Percentiles rank a stretch among this genome's conserved stretches.
phyloP scores from a whole-genome alignment of 2,113 vertebrate genomes.

The Nibea albiflora region DNA sequence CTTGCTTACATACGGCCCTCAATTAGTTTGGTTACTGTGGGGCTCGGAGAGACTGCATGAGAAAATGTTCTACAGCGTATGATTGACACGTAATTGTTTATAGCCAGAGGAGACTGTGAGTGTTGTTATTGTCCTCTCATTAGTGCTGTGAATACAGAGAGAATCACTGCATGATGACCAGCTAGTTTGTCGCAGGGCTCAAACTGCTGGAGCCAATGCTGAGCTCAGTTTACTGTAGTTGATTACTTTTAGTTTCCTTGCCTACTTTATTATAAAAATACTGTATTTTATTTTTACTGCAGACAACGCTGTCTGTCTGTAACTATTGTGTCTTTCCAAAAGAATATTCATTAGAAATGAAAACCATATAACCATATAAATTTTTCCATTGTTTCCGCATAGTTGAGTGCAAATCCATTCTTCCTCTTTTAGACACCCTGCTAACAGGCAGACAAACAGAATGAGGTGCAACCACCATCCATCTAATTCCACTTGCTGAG shows the following conservation, averaged over 20 bases:
- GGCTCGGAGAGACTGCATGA: constrained; percentile 17
- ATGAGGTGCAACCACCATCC: neutral
- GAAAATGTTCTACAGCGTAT: constrained; percentile 34
- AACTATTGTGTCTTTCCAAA: neutral
- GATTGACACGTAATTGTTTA: constrained; percentile 45
- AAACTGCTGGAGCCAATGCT: constrained; percentile 11
- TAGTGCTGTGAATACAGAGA: constrained; percentile 29
- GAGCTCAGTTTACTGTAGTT: constrained; percentile 1
- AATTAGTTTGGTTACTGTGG: constrained; percentile 53
- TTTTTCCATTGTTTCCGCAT: neutral
- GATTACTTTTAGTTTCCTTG: neutral
- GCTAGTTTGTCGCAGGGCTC: constrained; percentile 9
- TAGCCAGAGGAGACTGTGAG: constrained; percentile 31
- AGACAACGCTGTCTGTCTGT: neutral
- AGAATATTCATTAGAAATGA: neutral
- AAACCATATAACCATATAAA: neutral
- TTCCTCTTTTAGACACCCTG: neutral
- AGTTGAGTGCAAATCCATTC: neutral
- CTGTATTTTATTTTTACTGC: neutral
- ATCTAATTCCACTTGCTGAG: neutral
- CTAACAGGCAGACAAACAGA: neutral
- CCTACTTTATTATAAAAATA: neutral
- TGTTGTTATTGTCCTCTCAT: constrained; percentile 47
- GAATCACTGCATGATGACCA: constrained; percentile 38
- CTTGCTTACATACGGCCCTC: constrained; percentile 62